Evolutionary conservation across 2,888 invertebrate genomes (phyloP).

Genomic region (Parnassius glacialis): DNA sequence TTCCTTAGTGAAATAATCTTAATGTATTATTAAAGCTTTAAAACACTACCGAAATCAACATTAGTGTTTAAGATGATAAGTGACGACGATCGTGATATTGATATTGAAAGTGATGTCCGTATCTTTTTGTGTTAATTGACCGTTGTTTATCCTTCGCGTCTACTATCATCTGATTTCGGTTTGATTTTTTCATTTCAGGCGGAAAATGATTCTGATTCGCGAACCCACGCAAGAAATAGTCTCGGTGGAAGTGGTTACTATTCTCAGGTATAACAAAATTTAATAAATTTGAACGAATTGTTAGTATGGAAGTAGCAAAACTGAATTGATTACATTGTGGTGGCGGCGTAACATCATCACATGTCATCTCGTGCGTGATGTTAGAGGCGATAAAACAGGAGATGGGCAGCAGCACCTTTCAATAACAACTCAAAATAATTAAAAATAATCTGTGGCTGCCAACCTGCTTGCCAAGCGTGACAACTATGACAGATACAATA

Average conservation of each 20-base stretch:
- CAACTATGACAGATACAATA: no score
- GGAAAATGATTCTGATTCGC: conserved; percentile 89
- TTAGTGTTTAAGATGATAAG: conserved; percentile 83
- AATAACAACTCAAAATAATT: no score
- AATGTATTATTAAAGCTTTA: no score
- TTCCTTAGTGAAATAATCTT: neutral
- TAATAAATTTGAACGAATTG: no score
- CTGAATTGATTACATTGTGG: no score
- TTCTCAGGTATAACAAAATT: conserved; percentile 83
- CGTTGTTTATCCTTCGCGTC: conserved; percentile 24
- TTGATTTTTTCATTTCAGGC: conserved; percentile 79
- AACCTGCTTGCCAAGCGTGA: no score
- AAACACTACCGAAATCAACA: neutral
- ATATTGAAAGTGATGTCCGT: conserved; percentile 97
- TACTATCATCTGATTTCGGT: conserved; percentile 41
- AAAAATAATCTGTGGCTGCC: no score
- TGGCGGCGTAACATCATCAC: no score
- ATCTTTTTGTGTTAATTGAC: conserved; percentile 31
- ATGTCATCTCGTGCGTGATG: no score
- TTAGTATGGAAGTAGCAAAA: no score
- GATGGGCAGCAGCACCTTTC: no score
- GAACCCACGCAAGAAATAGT: conserved; percentile 82
- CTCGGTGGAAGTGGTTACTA: conserved; percentile 85
- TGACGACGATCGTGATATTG: conserved; percentile 96
- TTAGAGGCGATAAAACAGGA: no score